Conservation (phyloP, 1,140 invertebrate genomes). For the Glomeris maerens region DNA sequence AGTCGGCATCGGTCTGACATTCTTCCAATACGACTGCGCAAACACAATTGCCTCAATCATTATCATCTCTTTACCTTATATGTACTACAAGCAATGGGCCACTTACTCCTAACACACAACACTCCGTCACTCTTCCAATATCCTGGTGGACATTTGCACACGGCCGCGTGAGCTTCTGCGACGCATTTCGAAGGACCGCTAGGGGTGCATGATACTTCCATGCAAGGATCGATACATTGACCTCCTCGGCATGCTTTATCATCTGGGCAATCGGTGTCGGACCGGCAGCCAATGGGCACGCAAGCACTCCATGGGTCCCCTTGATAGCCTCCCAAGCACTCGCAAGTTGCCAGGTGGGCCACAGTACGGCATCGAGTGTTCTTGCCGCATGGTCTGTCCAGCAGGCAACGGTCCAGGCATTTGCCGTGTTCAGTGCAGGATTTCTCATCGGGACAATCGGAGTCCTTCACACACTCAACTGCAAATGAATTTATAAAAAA, state of each 20-base stretch:
- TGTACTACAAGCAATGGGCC: constrained; percentile 11
- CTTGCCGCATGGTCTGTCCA: constrained; percentile 57
- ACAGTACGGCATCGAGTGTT: constrained; percentile 69
- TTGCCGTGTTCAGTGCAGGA: constrained; percentile 49
- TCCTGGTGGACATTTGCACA: constrained; percentile 66
- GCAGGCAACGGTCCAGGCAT: constrained; percentile 38
- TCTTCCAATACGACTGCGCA: constrained; percentile 29
- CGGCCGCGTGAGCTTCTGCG: constrained; percentile 60
- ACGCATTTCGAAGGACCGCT: constrained; percentile 53
- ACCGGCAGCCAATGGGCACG: constrained; percentile 64
- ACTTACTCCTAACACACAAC: constrained; percentile 17
- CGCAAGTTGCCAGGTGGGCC: constrained; percentile 57
- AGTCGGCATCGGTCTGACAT: constrained; percentile 65
- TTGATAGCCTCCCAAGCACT: constrained; percentile 60
- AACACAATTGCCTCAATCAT: not conserved
- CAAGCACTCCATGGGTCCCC: constrained; percentile 62
- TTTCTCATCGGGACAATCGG: constrained; percentile 59
- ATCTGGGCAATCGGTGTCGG: constrained; percentile 70
- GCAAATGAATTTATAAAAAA: too few species aligned
- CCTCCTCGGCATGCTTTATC: constrained; percentile 70
- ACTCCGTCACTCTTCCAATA: constrained; percentile 29
- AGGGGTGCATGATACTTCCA: constrained; percentile 61
- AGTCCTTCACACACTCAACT: constrained; percentile 48
- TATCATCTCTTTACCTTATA: constrained; percentile 4
- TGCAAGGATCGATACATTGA: constrained; percentile 71